Percentiles rank a stretch among this genome's conserved stretches.
phyloP scores from a whole-genome alignment of 2,888 invertebrate genomes.

The Cheilosia impressa region DNA sequence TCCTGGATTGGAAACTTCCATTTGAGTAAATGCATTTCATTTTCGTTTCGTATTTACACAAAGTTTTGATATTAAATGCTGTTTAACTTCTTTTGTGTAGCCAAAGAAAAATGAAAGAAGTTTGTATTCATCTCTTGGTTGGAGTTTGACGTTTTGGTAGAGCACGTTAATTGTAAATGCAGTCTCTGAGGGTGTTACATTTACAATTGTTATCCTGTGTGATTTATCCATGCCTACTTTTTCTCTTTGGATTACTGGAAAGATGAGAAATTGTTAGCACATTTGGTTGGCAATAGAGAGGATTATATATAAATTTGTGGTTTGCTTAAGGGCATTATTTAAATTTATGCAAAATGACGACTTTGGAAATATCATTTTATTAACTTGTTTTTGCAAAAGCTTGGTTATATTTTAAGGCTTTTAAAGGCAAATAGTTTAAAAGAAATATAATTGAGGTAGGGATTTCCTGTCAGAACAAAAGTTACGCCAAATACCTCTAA shows the following conservation, averaged over 20 bases:
- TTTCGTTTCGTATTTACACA: constrained; percentile 48
- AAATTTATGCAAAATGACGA: constrained; percentile 66
- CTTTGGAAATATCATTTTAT: constrained; percentile 16
- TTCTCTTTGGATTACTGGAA: constrained; percentile 70
- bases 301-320: neutral
- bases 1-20: constrained; percentile 52
- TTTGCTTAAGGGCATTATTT: constrained; percentile 13
- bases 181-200: constrained; percentile 13
- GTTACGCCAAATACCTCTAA: no score
- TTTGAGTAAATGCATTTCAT: constrained; percentile 62
- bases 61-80: constrained; percentile 25
- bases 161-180: constrained; percentile 35
- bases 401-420: neutral
- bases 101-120: constrained; percentile 12
- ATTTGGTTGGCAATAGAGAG: neutral
- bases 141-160: constrained; percentile 44
- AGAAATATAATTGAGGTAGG: neutral
- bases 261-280: constrained; percentile 24
- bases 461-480: no score
- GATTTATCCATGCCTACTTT: constrained; percentile 49
- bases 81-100: constrained; percentile 17
- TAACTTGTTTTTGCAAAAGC: constrained; percentile 11
- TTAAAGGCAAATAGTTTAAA: no score
- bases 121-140: constrained; percentile 12
- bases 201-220: constrained; percentile 39